Evolutionary conservation across 2,888 invertebrate genomes (phyloP).

Genomic region (Trachelus tabidus): DNA sequence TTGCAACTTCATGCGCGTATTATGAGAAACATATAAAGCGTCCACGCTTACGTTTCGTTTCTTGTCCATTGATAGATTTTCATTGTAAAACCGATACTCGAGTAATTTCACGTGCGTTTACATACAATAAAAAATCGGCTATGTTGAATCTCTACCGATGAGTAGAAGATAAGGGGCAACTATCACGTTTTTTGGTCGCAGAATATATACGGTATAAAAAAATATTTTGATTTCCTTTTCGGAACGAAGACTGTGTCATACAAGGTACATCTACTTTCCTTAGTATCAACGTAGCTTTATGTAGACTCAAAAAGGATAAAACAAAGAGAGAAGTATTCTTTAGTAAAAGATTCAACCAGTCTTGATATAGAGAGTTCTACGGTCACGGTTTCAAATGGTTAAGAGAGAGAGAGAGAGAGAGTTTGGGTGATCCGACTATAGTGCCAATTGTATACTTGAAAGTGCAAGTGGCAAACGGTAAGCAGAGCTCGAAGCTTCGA

Average conservation of each 20-base stretch:
- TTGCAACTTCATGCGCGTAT: neutral
- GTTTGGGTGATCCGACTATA: neutral
- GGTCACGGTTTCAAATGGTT: neutral
- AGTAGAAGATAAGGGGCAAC: neutral
- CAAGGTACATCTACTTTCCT: neutral
- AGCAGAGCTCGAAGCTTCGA: neutral
- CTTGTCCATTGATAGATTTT: too few relatives aligned
- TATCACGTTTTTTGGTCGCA: neutral
- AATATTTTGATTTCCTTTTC: neutral
- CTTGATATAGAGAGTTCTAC: neutral
- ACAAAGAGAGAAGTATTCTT: neutral
- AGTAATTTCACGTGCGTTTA: neutral
- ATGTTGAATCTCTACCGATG: neutral
- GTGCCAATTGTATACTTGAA: neutral
- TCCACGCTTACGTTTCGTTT: neutral
- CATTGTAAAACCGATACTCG: too few relatives aligned
- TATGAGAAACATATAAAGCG: neutral
- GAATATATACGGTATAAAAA: neutral
- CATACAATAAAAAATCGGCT: neutral
- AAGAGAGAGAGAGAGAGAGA: neutral
- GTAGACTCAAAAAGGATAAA: neutral
- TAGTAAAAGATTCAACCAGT: neutral
- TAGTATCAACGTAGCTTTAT: neutral
- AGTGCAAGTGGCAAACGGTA: neutral
- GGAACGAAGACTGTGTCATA: neutral